phyloP scores from a whole-genome alignment of 1,140 invertebrate species.

The Pogonus chalceus region DNA sequence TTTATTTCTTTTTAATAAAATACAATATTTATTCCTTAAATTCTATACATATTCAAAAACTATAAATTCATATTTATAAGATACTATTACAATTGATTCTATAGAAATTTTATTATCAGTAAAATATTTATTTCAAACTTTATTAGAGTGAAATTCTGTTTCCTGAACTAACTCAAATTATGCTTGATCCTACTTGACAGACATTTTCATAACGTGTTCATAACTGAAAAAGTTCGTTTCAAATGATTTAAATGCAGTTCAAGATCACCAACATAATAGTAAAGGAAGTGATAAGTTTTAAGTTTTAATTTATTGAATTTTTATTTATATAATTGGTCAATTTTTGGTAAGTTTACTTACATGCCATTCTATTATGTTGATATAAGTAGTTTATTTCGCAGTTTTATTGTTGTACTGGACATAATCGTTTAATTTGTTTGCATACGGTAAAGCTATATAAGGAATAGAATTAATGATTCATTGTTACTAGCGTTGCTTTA shows the following conservation, averaged over 20 bases:
- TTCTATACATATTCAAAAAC: too few relatives aligned
- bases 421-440: not conserved
- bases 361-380: not conserved
- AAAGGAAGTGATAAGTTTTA: not conserved
- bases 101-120: too few relatives aligned
- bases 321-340: not conserved
- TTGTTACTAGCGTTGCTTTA: not conserved
- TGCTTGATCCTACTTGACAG: too few relatives aligned
- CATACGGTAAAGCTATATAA: slow-evolving; percentile 2
- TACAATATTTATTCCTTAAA: too few relatives aligned
- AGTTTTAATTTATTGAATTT: not conserved
- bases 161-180: too few relatives aligned
- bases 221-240: too few relatives aligned
- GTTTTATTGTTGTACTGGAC: not conserved
- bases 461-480: not conserved
- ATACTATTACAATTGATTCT: too few relatives aligned
- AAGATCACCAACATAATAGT: not conserved
- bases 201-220: not conserved
- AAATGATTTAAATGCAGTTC: not conserved
- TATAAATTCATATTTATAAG: too few relatives aligned
- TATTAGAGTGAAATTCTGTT: too few relatives aligned
- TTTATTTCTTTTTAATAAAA: too few relatives aligned
- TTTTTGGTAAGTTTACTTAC: not conserved
- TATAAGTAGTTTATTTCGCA: not conserved
- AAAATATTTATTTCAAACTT: too few relatives aligned